These are phyloP conservation scores for Nomada fucata DNA, from an alignment of 2,888 invertebrate genomes.

Conservation along the genomic window DNA sequence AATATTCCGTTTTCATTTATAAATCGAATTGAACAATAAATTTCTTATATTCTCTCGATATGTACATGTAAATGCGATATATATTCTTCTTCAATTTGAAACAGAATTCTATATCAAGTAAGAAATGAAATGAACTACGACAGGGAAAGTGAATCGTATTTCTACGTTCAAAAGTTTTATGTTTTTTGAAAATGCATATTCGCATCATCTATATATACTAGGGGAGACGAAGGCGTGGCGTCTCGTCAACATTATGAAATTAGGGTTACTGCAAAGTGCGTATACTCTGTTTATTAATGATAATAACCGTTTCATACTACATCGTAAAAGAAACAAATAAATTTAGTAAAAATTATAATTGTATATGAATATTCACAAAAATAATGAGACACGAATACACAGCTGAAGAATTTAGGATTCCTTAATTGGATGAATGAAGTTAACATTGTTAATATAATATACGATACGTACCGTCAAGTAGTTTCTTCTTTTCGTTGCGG, in stretches of 20 bases:
- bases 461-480: constrained; percentile 32
- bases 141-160: not conserved
- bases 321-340: not conserved
- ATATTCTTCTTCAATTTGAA: too few relatives aligned
- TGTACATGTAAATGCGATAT: too few relatives aligned
- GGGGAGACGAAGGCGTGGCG: constrained; percentile 61
- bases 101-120: too few relatives aligned
- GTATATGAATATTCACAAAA: not conserved
- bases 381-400: not conserved
- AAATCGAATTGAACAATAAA: constrained; percentile 3
- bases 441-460: not conserved
- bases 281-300: not conserved
- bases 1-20: not conserved
- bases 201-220: constrained; percentile 7
- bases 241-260: constrained; percentile 25
- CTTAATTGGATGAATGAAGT: constrained; percentile 1
- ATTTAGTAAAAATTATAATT: not conserved
- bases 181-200: not conserved
- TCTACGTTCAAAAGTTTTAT: not conserved
- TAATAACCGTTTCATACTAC: not conserved
- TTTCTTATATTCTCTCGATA: not conserved
- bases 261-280: constrained; percentile 2
- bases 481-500: not conserved
- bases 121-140: too few relatives aligned
- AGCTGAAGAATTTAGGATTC: not conserved